These are phyloP conservation scores for Taenaris catops DNA, from an alignment of 2,888 invertebrate species.

Conservation along the genomic window DNA sequence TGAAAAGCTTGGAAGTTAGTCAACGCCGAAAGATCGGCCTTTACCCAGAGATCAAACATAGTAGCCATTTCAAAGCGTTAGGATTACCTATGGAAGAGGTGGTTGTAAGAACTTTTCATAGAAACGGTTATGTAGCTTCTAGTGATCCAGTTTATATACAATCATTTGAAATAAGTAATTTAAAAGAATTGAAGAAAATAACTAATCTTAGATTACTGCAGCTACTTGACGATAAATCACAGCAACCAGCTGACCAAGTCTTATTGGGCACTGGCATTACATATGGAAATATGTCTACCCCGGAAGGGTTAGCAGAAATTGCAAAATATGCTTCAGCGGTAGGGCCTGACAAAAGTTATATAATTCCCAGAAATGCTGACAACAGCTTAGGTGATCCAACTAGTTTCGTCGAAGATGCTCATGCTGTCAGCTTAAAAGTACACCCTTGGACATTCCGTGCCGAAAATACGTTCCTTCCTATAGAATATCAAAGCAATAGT, in stretches of 20 bases:
- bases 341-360: slow-evolving; percentile 59
- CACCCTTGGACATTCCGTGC: slow-evolving; percentile 67
- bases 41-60: slow-evolving; percentile 66
- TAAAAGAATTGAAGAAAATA: slow-evolving; percentile 51
- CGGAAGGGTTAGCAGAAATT: slow-evolving; percentile 53
- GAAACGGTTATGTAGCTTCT: slow-evolving; percentile 49
- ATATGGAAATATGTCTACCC: slow-evolving; percentile 58
- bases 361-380: slow-evolving; percentile 51
- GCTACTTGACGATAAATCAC: slow-evolving; percentile 35
- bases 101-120: slow-evolving; percentile 51
- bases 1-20: slow-evolving; percentile 53
- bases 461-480: slow-evolving; percentile 55
- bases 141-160: slow-evolving; percentile 59
- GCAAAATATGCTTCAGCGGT: slow-evolving; percentile 61
- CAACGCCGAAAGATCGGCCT: slow-evolving; percentile 52
- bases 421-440: slow-evolving; percentile 57
- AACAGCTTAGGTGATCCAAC: slow-evolving; percentile 46
- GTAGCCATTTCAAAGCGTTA: slow-evolving; percentile 51
- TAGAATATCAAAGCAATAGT: slow-evolving; percentile 45
- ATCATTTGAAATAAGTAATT: slow-evolving; percentile 64
- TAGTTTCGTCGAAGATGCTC: slow-evolving; percentile 53
- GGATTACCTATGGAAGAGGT: slow-evolving; percentile 55
- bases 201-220: slow-evolving; percentile 58
- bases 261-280: slow-evolving; percentile 45
- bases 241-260: slow-evolving; percentile 52